Conservation (phyloP, 2,797 vertebrate genomes). For the Pygocentrus nattereri region DNA sequence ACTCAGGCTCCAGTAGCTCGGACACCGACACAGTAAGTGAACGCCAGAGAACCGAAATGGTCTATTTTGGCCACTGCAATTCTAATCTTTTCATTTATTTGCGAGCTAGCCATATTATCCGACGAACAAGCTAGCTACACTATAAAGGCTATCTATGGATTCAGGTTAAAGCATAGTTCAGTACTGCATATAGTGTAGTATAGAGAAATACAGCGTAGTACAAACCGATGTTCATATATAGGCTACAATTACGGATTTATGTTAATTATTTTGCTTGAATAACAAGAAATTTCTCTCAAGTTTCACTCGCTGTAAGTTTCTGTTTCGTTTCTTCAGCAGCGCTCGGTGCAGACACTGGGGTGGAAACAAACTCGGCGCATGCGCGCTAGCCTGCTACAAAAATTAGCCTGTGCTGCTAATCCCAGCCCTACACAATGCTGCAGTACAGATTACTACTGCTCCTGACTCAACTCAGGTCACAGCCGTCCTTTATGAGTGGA, state of each 20-base stretch:
- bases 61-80: no score
- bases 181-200: no score
- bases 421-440: no score
- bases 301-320: constrained; percentile 7
- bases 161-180: no score
- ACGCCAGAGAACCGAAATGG: not conserved
- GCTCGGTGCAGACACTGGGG: no score
- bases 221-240: not conserved
- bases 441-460: not conserved
- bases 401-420: not conserved
- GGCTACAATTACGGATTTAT: not conserved
- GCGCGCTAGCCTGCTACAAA: not conserved
- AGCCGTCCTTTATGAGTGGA: no score
- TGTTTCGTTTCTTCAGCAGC: constrained; percentile 39
- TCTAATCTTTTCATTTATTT: not conserved
- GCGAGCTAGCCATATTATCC: not conserved
- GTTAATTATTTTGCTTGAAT: not conserved
- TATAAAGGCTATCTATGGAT: no score
- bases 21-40: constrained; percentile 35
- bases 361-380: constrained; percentile 32
- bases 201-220: not conserved
- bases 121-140: not conserved
- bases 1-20: not conserved
- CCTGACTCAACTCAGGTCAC: not conserved
- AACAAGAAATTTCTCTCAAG: not conserved